Evolutionary conservation across 2,797 vertebrate species (phyloP).

Genomic region (Lacerta viridis): DNA sequence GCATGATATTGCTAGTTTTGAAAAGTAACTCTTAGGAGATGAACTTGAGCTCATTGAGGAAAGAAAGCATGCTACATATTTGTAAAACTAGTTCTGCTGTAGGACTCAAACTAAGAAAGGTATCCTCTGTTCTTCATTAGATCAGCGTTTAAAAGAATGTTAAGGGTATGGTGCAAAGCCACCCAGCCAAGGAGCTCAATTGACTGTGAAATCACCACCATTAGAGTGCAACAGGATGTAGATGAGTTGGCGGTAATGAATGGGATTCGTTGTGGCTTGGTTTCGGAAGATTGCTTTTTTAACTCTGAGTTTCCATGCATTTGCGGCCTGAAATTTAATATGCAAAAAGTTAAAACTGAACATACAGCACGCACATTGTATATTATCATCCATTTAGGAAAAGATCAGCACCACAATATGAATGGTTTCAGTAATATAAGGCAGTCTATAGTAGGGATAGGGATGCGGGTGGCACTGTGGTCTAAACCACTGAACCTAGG

Average conservation of each 20-base stretch:
- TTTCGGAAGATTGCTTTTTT: neutral
- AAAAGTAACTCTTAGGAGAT: neutral
- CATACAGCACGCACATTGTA: neutral
- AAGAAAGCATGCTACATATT: neutral
- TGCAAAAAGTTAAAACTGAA: conserved; percentile 11
- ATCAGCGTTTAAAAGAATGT: conserved; percentile 21
- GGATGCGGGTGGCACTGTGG: too few relatives aligned
- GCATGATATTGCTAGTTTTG: neutral
- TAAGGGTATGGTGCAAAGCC: neutral
- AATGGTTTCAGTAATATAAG: neutral
- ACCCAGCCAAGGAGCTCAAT: neutral
- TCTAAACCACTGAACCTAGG: too few relatives aligned
- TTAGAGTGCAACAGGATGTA: conserved; percentile 34
- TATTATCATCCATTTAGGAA: neutral
- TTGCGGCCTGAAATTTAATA: neutral
- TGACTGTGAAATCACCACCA: conserved; percentile 25
- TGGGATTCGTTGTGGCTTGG: neutral
- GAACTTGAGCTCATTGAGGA: neutral
- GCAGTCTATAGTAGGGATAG: neutral
- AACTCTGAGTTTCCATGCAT: neutral
- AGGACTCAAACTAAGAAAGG: conserved; percentile 22
- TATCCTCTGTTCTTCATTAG: conserved; percentile 3
- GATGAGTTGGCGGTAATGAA: neutral
- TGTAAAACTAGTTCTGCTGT: neutral
- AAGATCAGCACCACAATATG: neutral